Evolutionary conservation across 2,113 vertebrate genomes (phyloP), one percentile per base, ranked within the genome.

Genomic region (Melanerpes formicivorus): DNA sequence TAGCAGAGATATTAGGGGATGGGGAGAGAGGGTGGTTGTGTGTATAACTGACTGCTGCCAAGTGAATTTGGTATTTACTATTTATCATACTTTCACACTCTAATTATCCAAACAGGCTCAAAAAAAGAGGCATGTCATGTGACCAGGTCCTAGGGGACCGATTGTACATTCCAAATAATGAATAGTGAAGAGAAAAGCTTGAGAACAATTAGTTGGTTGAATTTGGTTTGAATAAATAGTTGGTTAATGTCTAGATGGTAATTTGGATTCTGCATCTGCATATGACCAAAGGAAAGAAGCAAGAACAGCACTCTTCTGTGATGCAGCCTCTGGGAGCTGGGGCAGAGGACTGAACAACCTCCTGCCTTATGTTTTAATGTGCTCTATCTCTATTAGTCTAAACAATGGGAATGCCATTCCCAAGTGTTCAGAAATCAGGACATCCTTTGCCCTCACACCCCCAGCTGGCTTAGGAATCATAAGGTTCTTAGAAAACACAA

Each of bases 151-250:
- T 32, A n/a, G 66, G 82, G 93, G 65, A 78, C 87, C 0, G 10
- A 96, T 93, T 80, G 95, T 95, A 94, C 95, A 4, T 80, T 32
- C 64, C 52, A 78, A 89, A 37, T 27, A 89, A 92, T 87, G 87
- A 75, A 94, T 3, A 77, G 88, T 9, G 79, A 77, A 18, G 80
- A 77, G 73, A 30, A 21, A 40, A 78, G 50, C 95, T 50, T 4
- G 66, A 83, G 67, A 84, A 94, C 95, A 95, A 95, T 93, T n/a
- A 93, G 75, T 54, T 52, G 71, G n/a, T 90, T 96, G 88, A 95
- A 40, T 82, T 66, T 32, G 71, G 64, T 81, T 80, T 92, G 92
- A 96, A 96, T 95, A 90, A 96, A 84, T 55, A 56, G 74, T 84
- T 64, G 60, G 65, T 90, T 37, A 84, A 94, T 73, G 79, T 6